Base-by-base conservation (phyloP, 2,888 invertebrate species). In the Chymomyza caudatula region DNA sequence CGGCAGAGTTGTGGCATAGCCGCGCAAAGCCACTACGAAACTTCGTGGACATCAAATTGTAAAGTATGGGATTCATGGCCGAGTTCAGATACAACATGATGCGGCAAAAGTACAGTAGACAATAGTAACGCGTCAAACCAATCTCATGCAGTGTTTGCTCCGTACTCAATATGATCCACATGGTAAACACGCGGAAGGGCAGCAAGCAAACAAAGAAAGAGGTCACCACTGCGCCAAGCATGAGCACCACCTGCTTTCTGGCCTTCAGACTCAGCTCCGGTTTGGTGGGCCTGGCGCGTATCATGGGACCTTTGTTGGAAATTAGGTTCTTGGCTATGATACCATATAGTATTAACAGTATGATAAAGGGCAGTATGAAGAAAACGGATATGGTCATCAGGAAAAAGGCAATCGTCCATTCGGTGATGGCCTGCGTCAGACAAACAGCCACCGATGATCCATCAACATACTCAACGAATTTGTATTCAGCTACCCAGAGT, bases 31-130 rank as follows among this genome's bases (percentile, higher is more conserved):
- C 96, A 63, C 94, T 93, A 2, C 97, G 93, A 88, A 97, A 97
- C 91, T 96, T 97, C 2, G 96, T 96, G 49, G 96, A 96, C 95
- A 97, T 96, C 71, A 97, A 91, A 89, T 97, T 97, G 89, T 97
- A 97, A n/a, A 97, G 91, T 76, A 97, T 95, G 0, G 97, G 97
- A 90, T 97, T 97, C 75, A 96, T 93, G 47, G 96, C 97, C 3
- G 97, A 97, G 90, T 97, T 97, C 69, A 97, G 92, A 86, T 97
- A 97, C 60, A 96, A 91, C 95, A 97, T 95, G 56, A 96, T 94
- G 74, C 97, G 93, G 71, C 95, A 95, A 88, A 96, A 96, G 89
- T 95, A 96, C 37, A 97, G 90, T 56, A 97, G 92, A 85, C 94
- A 95, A 88, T 96, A 95, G 91, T 96, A 97, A 64, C 93, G 93